Conservation (phyloP, 2,797 vertebrate genomes). For the Eulemur mongoz region DNA sequence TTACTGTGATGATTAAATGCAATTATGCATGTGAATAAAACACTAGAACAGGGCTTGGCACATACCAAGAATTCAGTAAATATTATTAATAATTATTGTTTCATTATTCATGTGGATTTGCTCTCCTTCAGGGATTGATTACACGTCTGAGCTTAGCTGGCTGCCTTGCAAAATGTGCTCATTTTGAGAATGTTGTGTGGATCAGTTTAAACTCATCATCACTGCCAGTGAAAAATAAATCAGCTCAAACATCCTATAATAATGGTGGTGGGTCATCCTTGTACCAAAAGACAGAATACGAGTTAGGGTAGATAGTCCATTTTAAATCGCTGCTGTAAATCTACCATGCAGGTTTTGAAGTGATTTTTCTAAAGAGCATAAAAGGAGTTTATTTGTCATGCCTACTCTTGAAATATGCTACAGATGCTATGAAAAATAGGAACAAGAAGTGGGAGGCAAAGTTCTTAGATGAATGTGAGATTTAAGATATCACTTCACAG, state of each 20-base stretch:
- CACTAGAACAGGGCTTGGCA: neutral
- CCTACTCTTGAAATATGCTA: constrained; percentile 39
- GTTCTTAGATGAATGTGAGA: constrained; percentile 54
- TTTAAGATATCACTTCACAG: neutral
- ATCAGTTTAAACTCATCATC: neutral
- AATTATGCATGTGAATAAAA: neutral
- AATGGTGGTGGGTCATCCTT: neutral
- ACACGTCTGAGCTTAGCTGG: neutral
- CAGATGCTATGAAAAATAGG: constrained; percentile 57
- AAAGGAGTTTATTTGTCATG: constrained; percentile 55
- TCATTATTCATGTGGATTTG: neutral
- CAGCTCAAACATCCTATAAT: neutral
- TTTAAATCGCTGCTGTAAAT: neutral
- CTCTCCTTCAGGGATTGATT: neutral
- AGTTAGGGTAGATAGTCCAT: neutral
- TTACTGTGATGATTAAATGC: neutral
- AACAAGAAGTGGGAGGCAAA: constrained; percentile 51
- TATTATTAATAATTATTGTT: neutral
- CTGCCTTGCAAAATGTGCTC: neutral
- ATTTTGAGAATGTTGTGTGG: neutral
- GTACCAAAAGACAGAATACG: neutral
- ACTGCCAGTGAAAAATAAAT: neutral
- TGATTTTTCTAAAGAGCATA: constrained; percentile 17
- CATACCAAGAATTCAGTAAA: neutral
- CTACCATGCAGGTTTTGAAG: neutral